Evolutionary conservation across 2,888 invertebrate genomes (phyloP), one percentile per base, ranked within the genome.

Genomic region (Perithous albicinctus): DNA sequence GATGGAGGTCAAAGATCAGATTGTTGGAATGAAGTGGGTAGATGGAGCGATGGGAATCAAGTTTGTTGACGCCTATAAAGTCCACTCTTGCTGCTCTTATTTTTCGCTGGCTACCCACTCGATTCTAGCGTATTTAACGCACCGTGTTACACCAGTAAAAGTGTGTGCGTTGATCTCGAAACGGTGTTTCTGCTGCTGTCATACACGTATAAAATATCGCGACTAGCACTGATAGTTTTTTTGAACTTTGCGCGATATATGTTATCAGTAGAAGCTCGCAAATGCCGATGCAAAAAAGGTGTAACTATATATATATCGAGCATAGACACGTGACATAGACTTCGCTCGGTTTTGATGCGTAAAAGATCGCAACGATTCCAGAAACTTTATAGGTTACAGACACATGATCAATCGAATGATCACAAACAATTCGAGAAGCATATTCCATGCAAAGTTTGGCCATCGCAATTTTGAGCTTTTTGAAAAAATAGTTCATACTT

Each of bases 31-130:
- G 15, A 18, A 15, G 29, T 32, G 32, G 32, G 32, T 15, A 7
- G 59, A 59, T 35, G 15, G 32, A 35, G 7, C 59, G 59, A 59
- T 59, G 59, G 32, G 43, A 64, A 35, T 12, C 7, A 26, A 29
- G 18, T 43, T 64, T 41, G 48, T 43, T 48, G 46, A 59, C 35
- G 56, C 10, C 46, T 26, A 59, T 46, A 29, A 32, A 63, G 20
- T 1, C 6, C 5, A 29, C 10, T 59, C 67, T 29, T n/a, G 35
- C 29, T 56, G 51, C 26, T 74, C 32, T 74, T 54, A 32, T 32
- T 35, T 46, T 76, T 43, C 12, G 26, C 23, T 38, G 41, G 63
- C n/a, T 23, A 20, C 23, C 12, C 51, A 51, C 54, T 26, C 26
- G 12, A 54, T 26, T 54, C 26, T 54, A 26, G 5, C 23, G 26